Evolutionary conservation across 2,888 invertebrate species (phyloP), one percentile per base, ranked within the genome.

Genomic region (Nycteola revayana): DNA sequence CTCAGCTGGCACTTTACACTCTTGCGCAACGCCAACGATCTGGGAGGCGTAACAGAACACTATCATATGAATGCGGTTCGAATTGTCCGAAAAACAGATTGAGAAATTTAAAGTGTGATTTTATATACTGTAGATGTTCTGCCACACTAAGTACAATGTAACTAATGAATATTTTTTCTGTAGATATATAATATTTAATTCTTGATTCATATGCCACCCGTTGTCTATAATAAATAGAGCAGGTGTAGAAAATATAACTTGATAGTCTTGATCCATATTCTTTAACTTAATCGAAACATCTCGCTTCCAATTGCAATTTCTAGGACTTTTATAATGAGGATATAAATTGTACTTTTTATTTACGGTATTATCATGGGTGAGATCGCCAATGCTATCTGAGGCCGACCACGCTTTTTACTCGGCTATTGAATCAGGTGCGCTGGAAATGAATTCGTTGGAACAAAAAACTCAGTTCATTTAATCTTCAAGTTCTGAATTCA

Each of bases 351-450:
- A 35, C 9, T 51, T 58, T 49, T 60, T 49, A 14, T 5, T 14
- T 61, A 33, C 35, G 21, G 32, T 26, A 39, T 34, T 32, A 40
- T 28, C 35, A 28, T 37, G 30, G 25, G 27, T 37, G 42, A 37
- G 38, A 43, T 20, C 36, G 36, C 28, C 33, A 33, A 35, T 42
- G 36, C 33, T 25, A 10, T 11, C 28, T 42, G 47, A 46, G 47
- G 55, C 34, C 21, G 42, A 32, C 47, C 23, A 11, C 42, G 30
- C 34, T 60, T 60, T 60, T 60, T 59, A 43, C 30, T 1, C 35
- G 36, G 47, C 36, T 36, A 52, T 52, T 55, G 49, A 59, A 47
- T 46, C 49, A 42, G 46, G 28, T 32, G 42, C 40, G 55, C 36
- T 50, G 36, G 24, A 58, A 48, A 61, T 51, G 40, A 46, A 58